Percentiles rank a stretch among this genome's conserved stretches.
These are phyloP conservation scores for Gymnogyps californianus DNA, from an alignment of 2,113 vertebrate species.

Conservation along the genomic window DNA sequence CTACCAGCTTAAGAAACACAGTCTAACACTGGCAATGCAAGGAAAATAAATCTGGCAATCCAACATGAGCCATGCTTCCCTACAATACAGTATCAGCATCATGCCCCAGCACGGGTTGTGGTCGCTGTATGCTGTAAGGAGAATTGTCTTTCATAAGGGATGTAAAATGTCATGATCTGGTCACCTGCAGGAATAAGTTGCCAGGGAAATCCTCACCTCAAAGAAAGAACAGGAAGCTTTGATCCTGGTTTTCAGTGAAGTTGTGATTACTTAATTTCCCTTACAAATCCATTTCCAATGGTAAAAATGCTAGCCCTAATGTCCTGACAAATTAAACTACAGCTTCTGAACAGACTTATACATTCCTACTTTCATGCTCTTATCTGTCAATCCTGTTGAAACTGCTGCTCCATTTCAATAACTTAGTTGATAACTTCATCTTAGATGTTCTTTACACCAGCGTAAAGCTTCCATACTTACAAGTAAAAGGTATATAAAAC, in stretches of 20 bases:
- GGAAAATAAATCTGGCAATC: not conserved
- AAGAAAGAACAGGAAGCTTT: not conserved
- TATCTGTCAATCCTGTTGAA: not conserved
- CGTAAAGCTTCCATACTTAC: not conserved
- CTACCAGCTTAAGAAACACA: not conserved
- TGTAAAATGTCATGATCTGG: not conserved
- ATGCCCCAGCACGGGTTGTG: not conserved
- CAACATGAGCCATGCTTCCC: not conserved
- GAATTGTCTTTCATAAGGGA: not conserved
- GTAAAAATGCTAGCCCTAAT: not conserved
- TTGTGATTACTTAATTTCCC: not conserved
- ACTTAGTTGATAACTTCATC: not conserved
- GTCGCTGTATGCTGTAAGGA: not conserved
- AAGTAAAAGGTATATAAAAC: not conserved
- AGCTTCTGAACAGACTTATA: not conserved
- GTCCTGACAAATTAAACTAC: not conserved
- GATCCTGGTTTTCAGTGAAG: not conserved
- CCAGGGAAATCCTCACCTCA: not conserved
- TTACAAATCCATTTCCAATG: not conserved
- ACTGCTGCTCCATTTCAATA: not conserved
- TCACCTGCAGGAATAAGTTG: not conserved
- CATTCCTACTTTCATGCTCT: not conserved
- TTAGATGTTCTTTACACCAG: not conserved
- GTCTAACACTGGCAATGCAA: not conserved
- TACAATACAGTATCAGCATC: not conserved